phyloP scores from a whole-genome alignment of 92 coral and sea anemone species.

The Palythoa caribaeorum region DNA sequence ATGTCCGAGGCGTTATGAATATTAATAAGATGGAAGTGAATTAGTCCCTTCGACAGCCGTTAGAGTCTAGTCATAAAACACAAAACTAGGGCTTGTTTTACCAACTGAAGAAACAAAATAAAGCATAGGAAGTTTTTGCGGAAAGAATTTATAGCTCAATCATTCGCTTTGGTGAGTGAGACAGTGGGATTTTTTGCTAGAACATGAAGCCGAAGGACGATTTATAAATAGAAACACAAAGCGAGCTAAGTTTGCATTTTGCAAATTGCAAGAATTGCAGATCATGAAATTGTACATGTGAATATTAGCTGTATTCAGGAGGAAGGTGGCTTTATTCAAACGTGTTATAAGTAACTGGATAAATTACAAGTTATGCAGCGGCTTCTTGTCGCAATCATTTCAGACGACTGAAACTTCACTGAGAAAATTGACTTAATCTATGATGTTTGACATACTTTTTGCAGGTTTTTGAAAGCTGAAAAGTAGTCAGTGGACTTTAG shows the following conservation, averaged over 20 bases:
- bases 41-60: too few species aligned
- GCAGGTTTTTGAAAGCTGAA: conserved; percentile 3
- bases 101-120: conserved; percentile 35
- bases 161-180: conserved; percentile 30
- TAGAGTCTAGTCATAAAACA: conserved; percentile 5
- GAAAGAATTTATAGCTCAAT: conserved; percentile 34
- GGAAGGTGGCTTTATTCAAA: neutral
- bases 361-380: neutral
- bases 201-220: conserved; percentile 31
- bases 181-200: conserved; percentile 32
- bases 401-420: too few species aligned
- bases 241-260: conserved; percentile 18
- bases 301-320: conserved; percentile 19
- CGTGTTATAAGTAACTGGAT: conserved; percentile 2
- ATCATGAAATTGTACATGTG: conserved; percentile 29
- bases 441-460: too few species aligned
- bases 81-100: conserved; percentile 23
- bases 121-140: conserved; percentile 29
- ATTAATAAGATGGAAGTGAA: too few species aligned
- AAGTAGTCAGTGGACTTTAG: conserved; percentile 7
- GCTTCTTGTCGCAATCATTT: too few species aligned
- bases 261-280: conserved; percentile 10
- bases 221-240: conserved; percentile 33
- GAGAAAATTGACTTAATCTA: too few species aligned
- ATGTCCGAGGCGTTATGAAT: too few species aligned